Percentiles rank a stretch among this genome's conserved stretches.
phyloP scores from a whole-genome alignment of 2,113 vertebrate species.

The Setophaga kirtlandii region DNA sequence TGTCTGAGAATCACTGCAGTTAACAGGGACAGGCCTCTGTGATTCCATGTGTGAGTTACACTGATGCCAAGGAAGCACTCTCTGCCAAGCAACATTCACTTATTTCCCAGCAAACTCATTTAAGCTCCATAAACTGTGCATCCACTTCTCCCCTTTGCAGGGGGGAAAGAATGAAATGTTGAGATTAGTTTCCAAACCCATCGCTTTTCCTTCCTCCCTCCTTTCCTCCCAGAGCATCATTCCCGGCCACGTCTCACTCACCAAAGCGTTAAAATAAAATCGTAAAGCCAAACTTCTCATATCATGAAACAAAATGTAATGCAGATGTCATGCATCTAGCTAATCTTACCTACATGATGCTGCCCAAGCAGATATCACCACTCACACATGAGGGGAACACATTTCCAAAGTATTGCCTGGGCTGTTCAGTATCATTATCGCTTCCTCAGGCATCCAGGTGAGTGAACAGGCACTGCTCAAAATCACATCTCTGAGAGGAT shows the following conservation, averaged over 20 bases:
- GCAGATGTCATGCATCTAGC: background rate
- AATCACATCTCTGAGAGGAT: background rate
- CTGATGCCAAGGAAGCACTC: background rate
- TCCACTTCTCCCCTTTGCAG: background rate
- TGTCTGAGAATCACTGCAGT: background rate
- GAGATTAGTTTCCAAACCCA: background rate
- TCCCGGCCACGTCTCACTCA: background rate
- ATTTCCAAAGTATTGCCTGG: background rate
- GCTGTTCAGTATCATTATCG: background rate
- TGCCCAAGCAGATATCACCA: background rate
- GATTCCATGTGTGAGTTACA: background rate
- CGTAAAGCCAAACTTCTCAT: background rate
- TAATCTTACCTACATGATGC: background rate
- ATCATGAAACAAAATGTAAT: background rate
- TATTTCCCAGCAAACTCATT: slow-evolving; percentile 22
- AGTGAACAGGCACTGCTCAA: background rate
- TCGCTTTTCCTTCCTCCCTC: background rate
- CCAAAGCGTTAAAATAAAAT: background rate
- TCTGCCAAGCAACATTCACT: background rate
- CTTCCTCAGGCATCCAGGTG: background rate
- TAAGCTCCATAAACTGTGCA: background rate
- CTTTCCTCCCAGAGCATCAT: background rate
- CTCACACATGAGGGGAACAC: background rate
- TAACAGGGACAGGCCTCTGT: background rate
- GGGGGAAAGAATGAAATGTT: background rate